phyloP scores from a whole-genome alignment of 2,113 vertebrate species.

The Australoheros scitulus region DNA sequence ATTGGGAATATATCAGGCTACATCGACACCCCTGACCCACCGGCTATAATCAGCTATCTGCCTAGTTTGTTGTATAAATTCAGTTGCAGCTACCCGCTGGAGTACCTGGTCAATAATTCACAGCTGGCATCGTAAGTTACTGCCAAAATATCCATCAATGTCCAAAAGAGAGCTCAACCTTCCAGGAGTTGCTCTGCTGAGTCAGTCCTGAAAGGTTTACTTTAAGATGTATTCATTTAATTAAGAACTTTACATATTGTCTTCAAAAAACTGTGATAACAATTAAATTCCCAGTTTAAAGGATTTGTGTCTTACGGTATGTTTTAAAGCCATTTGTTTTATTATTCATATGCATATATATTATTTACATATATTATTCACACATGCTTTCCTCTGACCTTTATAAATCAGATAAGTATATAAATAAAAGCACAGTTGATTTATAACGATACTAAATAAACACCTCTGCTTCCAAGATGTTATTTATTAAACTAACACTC shows the following conservation, averaged over 20 bases:
- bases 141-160: neutral
- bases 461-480: neutral
- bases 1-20: slow-evolving; percentile 97
- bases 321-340: slow-evolving; percentile 6
- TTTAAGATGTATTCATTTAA: slow-evolving; percentile 8
- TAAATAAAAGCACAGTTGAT: neutral
- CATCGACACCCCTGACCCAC: slow-evolving; percentile 95
- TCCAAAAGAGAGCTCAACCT: slow-evolving; percentile 10
- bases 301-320: neutral
- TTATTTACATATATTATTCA: neutral
- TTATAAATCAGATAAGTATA: neutral
- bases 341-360: neutral
- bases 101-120: slow-evolving; percentile 97
- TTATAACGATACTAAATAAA: neutral
- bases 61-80: slow-evolving; percentile 96
- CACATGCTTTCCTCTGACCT: neutral
- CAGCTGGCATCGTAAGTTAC: slow-evolving; percentile 95
- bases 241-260: slow-evolving; percentile 13
- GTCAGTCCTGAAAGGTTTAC: neutral
- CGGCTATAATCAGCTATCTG: slow-evolving; percentile 95
- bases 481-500: neutral
- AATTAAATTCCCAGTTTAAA: neutral
- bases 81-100: slow-evolving; percentile 97
- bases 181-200: neutral
- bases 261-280: neutral